Percentiles rank a stretch among this genome's conserved stretches.
These are phyloP conservation scores for Melitaea athalia DNA, from an alignment of 2,888 invertebrate species.

Conservation along the genomic window DNA sequence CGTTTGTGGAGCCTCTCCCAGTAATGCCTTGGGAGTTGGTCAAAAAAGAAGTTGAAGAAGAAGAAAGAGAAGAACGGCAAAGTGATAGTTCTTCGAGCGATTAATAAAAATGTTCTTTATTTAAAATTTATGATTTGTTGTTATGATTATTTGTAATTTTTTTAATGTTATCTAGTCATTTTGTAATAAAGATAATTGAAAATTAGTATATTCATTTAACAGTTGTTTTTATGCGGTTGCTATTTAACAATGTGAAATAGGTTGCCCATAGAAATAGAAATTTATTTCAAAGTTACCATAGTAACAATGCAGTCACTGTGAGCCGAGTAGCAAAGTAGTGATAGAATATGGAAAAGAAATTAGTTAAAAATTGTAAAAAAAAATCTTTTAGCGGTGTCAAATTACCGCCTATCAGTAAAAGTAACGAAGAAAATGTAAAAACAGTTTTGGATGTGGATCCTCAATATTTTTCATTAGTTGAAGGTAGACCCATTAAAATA, in stretches of 20 bases:
- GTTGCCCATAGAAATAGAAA: neutral
- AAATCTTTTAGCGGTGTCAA: conserved; percentile 63
- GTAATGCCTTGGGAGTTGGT: conserved; percentile 75
- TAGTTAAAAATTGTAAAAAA: conserved; percentile 51
- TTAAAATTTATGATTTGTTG: neutral
- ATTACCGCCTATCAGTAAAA: conserved; percentile 66
- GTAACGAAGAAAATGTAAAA: conserved; percentile 56
- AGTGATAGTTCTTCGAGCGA: conserved; percentile 61
- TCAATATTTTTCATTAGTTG: conserved; percentile 83
- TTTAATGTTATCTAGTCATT: conserved; percentile 1
- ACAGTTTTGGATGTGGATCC: conserved; percentile 85
- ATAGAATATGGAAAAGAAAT: conserved; percentile 49
- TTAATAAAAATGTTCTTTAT: conserved; percentile 39
- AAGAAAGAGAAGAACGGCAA: conserved; percentile 49
- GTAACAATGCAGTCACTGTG: conserved; percentile 26
- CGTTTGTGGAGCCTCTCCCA: conserved; percentile 73
- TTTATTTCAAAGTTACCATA: conserved; percentile 11
- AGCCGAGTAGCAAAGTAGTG: neutral
- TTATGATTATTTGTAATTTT: neutral
- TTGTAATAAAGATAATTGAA: neutral
- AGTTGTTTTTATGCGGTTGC: neutral
- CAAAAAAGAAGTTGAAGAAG: conserved; percentile 59
- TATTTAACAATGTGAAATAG: neutral
- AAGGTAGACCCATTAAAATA: conserved; percentile 82
- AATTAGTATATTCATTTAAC: neutral